A percentile compares a stretch with the other conserved stretches of the same genome.
These are phyloP conservation scores for Acyrthosiphon pisum DNA, from an alignment of 1,140 invertebrate species.

Conservation along the genomic window DNA sequence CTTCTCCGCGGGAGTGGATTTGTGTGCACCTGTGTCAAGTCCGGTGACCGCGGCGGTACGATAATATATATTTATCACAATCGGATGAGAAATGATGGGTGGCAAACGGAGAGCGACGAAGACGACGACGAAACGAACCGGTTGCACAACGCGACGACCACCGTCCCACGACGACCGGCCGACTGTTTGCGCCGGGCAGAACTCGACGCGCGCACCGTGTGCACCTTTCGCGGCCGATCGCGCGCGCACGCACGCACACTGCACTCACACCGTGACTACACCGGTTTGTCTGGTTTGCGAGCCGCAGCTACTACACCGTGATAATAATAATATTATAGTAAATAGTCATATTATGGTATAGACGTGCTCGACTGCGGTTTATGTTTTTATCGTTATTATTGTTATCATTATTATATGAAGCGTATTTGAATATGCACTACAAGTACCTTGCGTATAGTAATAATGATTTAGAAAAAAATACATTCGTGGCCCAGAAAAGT, in stretches of 20 bases:
- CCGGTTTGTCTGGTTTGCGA: slow-evolving; percentile 52
- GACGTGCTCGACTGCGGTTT: background rate
- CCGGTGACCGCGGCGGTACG: background rate
- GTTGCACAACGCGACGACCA: slow-evolving; percentile 51
- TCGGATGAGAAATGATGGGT: background rate
- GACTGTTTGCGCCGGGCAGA: slow-evolving; percentile 46
- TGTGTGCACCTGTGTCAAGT: background rate
- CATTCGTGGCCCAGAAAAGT: background rate
- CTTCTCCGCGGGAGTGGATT: background rate
- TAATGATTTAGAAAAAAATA: background rate
- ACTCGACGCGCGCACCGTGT: slow-evolving; percentile 42
- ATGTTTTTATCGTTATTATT: background rate
- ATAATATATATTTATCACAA: background rate
- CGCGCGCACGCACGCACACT: background rate
- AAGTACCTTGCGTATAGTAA: too few species aligned
- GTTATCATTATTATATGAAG: too few species aligned
- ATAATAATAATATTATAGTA: background rate
- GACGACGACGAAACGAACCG: background rate
- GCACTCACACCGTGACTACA: background rate
- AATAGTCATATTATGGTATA: background rate
- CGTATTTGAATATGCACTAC: too few species aligned
- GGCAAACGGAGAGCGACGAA: background rate
- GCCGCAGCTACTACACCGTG: background rate
- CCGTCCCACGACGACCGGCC: slow-evolving; percentile 51
- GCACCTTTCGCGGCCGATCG: slow-evolving; percentile 47